phyloP scores from a whole-genome alignment of 1,140 invertebrate genomes.

The Temnothorax nylanderi region DNA sequence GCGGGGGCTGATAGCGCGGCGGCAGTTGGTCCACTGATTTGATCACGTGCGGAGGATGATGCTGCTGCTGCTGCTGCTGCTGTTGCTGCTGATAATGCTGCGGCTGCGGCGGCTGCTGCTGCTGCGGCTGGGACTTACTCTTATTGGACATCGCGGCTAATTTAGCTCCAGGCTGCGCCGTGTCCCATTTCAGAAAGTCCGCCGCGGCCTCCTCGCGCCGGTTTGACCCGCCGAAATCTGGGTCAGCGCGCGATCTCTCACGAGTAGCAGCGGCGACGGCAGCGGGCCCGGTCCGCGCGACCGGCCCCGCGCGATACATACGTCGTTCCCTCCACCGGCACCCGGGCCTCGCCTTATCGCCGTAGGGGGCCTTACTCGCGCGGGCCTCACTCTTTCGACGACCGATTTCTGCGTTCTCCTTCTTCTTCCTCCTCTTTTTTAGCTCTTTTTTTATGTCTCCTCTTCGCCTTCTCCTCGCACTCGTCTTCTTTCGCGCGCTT shows the following conservation, averaged over 20 bases:
- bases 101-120: constrained; percentile 76
- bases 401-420: constrained; percentile 20
- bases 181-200: constrained; percentile 83
- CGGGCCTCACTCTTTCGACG: constrained; percentile 15
- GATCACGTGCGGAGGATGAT: constrained; percentile 74
- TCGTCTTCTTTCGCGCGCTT: constrained; percentile 23
- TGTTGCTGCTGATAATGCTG: constrained; percentile 61
- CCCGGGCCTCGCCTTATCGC: constrained; percentile 55
- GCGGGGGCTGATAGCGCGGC: constrained; percentile 89
- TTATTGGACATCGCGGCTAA: constrained; percentile 85
- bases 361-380: constrained; percentile 23
- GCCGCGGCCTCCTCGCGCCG: constrained; percentile 66
- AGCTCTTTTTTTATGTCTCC: not conserved
- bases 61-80: constrained; percentile 60
- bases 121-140: constrained; percentile 82
- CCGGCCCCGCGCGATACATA: constrained; percentile 51
- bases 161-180: constrained; percentile 80
- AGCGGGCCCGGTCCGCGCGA: constrained; percentile 32
- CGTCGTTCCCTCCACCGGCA: constrained; percentile 31
- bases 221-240: constrained; percentile 78
- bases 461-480: not conserved
- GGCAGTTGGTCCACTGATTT: constrained; percentile 83
- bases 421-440: not conserved
- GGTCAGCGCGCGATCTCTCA: constrained; percentile 74
- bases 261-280: not conserved